phyloP scores from a whole-genome alignment of 1,140 invertebrate genomes.

The Heliconius eleuchia region DNA sequence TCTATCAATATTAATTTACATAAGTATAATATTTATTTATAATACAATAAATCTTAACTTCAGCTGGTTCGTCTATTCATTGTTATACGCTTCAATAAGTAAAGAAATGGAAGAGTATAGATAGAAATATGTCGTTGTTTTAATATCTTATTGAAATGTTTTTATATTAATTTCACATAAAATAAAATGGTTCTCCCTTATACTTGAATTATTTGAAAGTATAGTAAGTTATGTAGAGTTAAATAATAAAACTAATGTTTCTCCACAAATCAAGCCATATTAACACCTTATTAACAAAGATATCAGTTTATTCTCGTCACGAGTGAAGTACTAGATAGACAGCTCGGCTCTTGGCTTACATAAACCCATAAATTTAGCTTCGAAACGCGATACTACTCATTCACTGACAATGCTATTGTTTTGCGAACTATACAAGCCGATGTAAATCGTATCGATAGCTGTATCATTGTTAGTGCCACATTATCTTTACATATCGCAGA shows the following conservation, averaged over 20 bases:
- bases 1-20: neutral
- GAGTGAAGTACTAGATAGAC: constrained; percentile 53
- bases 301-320: constrained; percentile 54
- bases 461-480: constrained; percentile 13
- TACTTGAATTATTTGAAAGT: too few relatives aligned
- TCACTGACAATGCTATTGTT: constrained; percentile 57
- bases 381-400: constrained; percentile 60
- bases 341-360: constrained; percentile 55
- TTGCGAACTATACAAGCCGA: constrained; percentile 41
- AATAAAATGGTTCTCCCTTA: too few relatives aligned
- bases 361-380: constrained; percentile 58
- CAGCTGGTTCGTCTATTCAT: neutral
- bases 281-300: constrained; percentile 26
- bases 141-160: neutral
- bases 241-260: neutral
- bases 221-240: too few relatives aligned
- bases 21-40: neutral
- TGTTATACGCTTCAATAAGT: neutral
- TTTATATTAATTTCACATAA: neutral
- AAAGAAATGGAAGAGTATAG: neutral
- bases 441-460: constrained; percentile 18
- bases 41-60: constrained; percentile 8
- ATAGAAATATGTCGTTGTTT: neutral
- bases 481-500: constrained; percentile 12
- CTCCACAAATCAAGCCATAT: neutral